Conservation (phyloP, 2,797 vertebrate genomes). For the Leptatherina wallacei region DNA sequence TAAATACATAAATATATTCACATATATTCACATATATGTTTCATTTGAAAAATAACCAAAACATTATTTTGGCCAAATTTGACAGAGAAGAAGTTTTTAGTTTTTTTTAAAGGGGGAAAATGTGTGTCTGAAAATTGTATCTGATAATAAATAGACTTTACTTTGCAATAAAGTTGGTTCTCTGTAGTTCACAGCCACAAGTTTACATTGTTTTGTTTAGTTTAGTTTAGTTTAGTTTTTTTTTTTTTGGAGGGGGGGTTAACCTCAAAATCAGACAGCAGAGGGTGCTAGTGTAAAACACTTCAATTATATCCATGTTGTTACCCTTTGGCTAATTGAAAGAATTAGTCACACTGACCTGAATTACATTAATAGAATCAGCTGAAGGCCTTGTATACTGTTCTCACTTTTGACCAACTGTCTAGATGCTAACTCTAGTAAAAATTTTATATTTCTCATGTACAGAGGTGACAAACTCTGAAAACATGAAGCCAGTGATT, state of each 20-base stretch:
- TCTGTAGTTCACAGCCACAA: not conserved
- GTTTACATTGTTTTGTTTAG: not conserved
- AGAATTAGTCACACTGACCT: not conserved
- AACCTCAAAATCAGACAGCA: not conserved
- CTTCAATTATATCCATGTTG: not conserved
- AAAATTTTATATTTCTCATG: not conserved
- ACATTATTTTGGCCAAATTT: not conserved
- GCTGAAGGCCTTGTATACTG: not conserved
- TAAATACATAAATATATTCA: too few species aligned
- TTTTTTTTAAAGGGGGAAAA: not conserved
- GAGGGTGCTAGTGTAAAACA: not conserved
- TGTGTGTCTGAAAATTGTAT: not conserved
- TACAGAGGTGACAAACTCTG: too few species aligned
- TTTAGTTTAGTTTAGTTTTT: too few species aligned
- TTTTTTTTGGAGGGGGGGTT: too few species aligned
- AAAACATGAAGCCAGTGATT: too few species aligned
- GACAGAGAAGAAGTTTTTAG: not conserved
- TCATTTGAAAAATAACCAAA: too few species aligned
- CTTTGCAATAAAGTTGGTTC: too few species aligned
- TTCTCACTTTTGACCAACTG: not conserved
- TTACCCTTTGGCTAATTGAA: too few species aligned
- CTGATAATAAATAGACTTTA: too few species aligned
- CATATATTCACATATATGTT: not conserved
- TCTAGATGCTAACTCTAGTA: not conserved
- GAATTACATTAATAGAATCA: not conserved